Conservation (phyloP, 2,797 vertebrate genomes). For the Chrosomus eos region DNA sequence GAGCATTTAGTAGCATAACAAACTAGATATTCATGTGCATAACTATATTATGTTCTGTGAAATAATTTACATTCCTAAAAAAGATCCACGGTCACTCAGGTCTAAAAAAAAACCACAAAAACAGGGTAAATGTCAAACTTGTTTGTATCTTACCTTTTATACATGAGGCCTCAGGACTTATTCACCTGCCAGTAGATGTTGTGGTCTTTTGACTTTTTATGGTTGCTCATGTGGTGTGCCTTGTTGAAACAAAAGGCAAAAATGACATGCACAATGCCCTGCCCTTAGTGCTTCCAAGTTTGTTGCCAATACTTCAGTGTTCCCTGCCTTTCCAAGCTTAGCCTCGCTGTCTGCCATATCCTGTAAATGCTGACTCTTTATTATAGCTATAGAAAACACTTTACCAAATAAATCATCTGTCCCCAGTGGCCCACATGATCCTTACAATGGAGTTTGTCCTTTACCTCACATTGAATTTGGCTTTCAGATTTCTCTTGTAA, state of each 20-base stretch:
- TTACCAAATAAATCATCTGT: constrained; percentile 1
- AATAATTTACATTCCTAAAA: neutral
- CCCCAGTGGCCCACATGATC: constrained; percentile 7
- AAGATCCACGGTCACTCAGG: neutral
- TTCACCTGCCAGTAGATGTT: neutral
- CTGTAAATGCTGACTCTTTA: constrained; percentile 12
- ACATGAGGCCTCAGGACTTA: neutral
- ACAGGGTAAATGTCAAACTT: neutral
- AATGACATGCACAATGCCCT: neutral
- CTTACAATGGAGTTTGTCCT: constrained; percentile 10
- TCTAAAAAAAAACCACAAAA: neutral
- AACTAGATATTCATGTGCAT: neutral
- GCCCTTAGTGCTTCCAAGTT: constrained; percentile 17
- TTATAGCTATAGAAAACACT: constrained; percentile 3
- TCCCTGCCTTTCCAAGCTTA: neutral
- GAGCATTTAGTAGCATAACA: neutral
- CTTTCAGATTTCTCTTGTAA: constrained; percentile 20
- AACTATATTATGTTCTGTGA: neutral
- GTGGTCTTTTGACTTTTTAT: constrained; percentile 4
- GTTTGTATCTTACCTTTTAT: neutral
- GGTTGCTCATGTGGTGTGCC: neutral
- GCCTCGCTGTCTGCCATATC: constrained; percentile 21
- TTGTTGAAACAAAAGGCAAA: constrained; percentile 3
- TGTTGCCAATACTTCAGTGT: neutral
- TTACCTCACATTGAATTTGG: neutral